These are phyloP conservation scores for Catharus bicknelli DNA, from an alignment of 2,113 vertebrate species.

Conservation along the genomic window DNA sequence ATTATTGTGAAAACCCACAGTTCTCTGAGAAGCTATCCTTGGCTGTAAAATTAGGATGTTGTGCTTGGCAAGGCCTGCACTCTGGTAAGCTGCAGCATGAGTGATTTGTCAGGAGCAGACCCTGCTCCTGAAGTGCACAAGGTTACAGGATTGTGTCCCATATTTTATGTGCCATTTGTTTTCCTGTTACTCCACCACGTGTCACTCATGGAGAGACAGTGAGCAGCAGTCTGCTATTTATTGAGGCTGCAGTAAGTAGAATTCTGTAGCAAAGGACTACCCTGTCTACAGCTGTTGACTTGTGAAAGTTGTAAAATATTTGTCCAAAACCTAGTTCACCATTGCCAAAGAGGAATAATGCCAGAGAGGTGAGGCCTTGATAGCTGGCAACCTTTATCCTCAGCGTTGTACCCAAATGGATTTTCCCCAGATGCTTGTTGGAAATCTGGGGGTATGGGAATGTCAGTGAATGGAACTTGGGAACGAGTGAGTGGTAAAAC, in stretches of 20 bases:
- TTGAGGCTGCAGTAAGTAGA: background rate
- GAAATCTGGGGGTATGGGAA: background rate
- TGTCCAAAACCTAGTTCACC: background rate
- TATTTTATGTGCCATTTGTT: background rate
- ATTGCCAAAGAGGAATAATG: background rate
- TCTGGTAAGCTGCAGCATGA: background rate
- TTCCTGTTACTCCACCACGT: background rate
- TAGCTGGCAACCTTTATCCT: background rate
- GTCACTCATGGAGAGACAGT: accelerated
- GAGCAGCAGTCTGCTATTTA: background rate
- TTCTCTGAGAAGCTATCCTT: background rate
- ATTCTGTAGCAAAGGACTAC: background rate
- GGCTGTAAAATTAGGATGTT: background rate
- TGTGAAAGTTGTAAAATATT: background rate
- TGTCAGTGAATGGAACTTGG: background rate
- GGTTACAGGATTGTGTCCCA: background rate
- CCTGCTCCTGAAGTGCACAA: background rate
- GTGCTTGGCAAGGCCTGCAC: background rate
- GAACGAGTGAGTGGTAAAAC: background rate
- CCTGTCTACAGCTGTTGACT: background rate
- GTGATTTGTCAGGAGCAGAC: background rate
- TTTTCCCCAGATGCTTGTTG: background rate
- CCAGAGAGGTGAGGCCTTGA: background rate
- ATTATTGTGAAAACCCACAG: background rate
- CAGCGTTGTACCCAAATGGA: accelerated